phyloP scores from a whole-genome alignment of 2,888 invertebrate species.

The Cheiracanthium punctorium region DNA sequence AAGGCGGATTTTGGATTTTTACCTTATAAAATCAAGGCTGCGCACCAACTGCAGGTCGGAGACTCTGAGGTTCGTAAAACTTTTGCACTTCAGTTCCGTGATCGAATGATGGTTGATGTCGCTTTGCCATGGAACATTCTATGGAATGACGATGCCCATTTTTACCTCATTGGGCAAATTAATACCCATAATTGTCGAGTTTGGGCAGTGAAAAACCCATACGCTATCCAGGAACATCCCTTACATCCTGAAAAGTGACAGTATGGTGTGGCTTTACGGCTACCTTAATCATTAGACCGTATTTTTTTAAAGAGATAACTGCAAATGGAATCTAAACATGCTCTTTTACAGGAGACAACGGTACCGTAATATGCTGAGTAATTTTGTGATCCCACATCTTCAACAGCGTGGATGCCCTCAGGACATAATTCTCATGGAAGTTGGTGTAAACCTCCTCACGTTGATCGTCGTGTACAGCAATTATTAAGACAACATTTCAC shows the following conservation, averaged over 20 bases:
- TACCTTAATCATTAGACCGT: too few species aligned
- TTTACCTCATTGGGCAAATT: slow-evolving; percentile 17
- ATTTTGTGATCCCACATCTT: too few species aligned
- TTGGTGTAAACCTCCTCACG: too few species aligned
- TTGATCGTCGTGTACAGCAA: too few species aligned
- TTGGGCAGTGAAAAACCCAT: slow-evolving; percentile 3
- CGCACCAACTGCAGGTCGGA: not conserved
- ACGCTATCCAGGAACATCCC: slow-evolving; percentile 21
- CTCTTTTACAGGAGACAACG: too few species aligned
- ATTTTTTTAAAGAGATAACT: too few species aligned
- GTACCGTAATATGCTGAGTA: too few species aligned
- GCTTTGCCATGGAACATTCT: not conserved
- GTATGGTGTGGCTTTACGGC: slow-evolving; percentile 21
- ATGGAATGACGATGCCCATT: slow-evolving; percentile 19
- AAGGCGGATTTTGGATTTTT: not conserved
- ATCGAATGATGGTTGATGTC: slow-evolving; percentile 22
- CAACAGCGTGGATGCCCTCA: too few species aligned
- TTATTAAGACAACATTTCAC: too few species aligned
- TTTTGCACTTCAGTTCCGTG: slow-evolving; percentile 14
- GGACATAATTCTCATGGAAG: too few species aligned
- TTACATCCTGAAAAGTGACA: slow-evolving; percentile 43
- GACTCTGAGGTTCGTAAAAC: slow-evolving; percentile 8
- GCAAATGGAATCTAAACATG: too few species aligned
- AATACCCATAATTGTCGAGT: slow-evolving; percentile 14
- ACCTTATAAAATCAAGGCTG: slow-evolving; percentile 18